A percentile compares a stretch with the other conserved stretches of the same genome.
Conservation (phyloP, 2,113 vertebrate genomes). For the Butorides virescens region DNA sequence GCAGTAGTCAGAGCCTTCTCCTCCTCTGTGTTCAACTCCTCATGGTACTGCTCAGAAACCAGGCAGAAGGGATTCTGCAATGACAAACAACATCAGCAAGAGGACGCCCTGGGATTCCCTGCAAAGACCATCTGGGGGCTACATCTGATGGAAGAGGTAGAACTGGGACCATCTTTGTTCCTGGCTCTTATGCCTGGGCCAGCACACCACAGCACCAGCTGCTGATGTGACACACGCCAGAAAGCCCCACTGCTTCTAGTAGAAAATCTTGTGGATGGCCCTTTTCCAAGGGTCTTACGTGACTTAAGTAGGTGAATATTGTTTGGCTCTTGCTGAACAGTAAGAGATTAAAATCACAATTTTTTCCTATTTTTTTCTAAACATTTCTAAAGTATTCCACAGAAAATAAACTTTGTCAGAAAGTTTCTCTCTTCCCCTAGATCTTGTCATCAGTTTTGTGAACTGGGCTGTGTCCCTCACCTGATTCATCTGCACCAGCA, state of each 20-base stretch:
- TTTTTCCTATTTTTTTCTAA: neutral
- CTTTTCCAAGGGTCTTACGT: neutral
- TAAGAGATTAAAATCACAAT: neutral
- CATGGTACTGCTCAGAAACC: neutral
- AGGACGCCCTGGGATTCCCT: neutral
- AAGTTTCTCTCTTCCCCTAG: neutral
- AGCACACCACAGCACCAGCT: neutral
- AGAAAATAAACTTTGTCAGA: neutral
- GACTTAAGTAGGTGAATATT: neutral
- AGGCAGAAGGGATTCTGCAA: neutral
- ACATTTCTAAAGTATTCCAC: neutral
- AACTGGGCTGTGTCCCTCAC: neutral
- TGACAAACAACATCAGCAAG: neutral
- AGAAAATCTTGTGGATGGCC: neutral
- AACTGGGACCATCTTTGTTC: neutral
- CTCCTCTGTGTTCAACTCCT: neutral
- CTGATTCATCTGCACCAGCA: slow-evolving; percentile 8
- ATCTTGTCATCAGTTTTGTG: neutral
- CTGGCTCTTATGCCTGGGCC: neutral
- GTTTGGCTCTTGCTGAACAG: neutral
- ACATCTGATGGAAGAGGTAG: neutral
- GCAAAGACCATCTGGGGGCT: neutral
- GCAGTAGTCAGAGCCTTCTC: neutral
- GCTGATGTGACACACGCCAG: neutral
- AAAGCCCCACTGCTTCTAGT: neutral